phyloP scores from a whole-genome alignment of 2,113 vertebrate genomes.

The Brachypodius melanocephalos region DNA sequence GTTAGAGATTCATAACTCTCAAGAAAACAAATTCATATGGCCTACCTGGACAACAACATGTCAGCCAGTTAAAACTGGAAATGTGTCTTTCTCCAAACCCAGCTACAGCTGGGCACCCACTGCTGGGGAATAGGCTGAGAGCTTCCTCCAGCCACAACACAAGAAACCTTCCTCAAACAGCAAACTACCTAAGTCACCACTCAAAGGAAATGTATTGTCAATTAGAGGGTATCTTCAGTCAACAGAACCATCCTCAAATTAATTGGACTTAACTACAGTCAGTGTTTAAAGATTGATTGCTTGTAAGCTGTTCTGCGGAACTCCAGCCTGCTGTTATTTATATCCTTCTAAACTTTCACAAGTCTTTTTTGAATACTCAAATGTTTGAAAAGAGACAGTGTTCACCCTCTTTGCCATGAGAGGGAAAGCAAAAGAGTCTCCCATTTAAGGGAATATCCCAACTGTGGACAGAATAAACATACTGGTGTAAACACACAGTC shows the following conservation, averaged over 20 bases:
- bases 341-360: background rate
- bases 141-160: background rate
- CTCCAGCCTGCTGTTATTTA: background rate
- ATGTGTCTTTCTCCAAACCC: background rate
- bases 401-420: background rate
- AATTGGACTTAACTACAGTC: background rate
- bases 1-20: background rate
- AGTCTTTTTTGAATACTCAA: background rate
- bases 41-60: background rate
- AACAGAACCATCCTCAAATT: background rate
- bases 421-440: background rate
- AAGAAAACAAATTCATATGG: background rate
- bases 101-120: background rate
- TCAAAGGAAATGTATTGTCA: background rate
- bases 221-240: background rate
- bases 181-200: background rate
- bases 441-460: background rate
- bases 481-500: background rate
- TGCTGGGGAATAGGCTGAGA: background rate
- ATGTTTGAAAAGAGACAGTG: background rate
- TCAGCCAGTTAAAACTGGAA: background rate
- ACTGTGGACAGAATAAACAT: background rate
- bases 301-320: background rate
- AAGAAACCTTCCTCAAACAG: background rate
- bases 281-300: background rate